These are phyloP conservation scores for Halichoerus grypus DNA, from an alignment of 2,113 vertebrate genomes.

Conservation along the genomic window DNA sequence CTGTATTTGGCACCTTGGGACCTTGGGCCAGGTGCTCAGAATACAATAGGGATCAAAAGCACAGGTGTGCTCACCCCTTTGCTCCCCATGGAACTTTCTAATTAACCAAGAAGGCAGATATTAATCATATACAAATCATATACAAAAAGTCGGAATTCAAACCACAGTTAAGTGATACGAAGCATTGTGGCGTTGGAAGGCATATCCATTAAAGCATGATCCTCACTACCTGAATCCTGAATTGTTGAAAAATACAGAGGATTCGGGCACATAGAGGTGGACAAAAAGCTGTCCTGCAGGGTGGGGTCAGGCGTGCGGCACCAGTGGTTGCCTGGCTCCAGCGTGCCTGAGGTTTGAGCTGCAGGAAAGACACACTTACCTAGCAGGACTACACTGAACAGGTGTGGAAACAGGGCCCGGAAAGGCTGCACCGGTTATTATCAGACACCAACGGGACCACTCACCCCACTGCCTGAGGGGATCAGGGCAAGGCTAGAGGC, in stretches of 20 bases:
- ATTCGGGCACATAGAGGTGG: not conserved
- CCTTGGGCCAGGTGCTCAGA: not conserved
- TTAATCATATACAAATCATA: not conserved
- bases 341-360: not conserved
- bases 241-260: not conserved
- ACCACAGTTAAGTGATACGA: not conserved
- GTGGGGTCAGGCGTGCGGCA: rapidly evolving
- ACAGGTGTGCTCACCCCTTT: rapidly evolving
- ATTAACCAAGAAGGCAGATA: not conserved
- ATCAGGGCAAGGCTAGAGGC: not conserved
- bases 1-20: not conserved
- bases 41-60: not conserved
- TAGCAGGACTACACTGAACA: not conserved
- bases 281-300: not conserved
- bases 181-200: not conserved
- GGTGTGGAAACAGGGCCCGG: not conserved
- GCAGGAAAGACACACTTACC: not conserved
- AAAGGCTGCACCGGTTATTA: not conserved
- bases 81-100: not conserved
- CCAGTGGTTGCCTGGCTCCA: no score
- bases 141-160: not conserved
- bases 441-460: not conserved
- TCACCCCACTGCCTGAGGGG: not conserved
- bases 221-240: not conserved
- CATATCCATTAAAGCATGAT: not conserved